These are phyloP conservation scores for Agriopis leucophaearia DNA, from an alignment of 2,888 invertebrate genomes.

Conservation along the genomic window DNA sequence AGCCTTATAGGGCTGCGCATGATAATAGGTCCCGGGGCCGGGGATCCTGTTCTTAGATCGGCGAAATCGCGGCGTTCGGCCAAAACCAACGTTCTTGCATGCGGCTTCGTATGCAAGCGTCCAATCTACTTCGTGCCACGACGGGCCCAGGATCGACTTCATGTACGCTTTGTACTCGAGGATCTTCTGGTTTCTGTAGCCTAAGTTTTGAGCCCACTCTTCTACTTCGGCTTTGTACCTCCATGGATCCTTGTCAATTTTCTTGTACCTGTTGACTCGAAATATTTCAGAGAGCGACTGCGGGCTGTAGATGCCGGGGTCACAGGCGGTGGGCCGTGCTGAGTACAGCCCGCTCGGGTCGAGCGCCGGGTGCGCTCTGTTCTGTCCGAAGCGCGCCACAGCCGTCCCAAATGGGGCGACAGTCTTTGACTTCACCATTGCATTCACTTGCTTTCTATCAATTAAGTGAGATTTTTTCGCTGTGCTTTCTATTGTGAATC, in stretches of 20 bases:
- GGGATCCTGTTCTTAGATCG: conserved; percentile 55
- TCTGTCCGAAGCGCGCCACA: conserved; percentile 64
- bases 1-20: conserved; percentile 62
- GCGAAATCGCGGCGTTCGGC: conserved; percentile 63
- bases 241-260: conserved; percentile 70
- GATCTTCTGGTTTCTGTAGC: conserved; percentile 73
- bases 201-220: conserved; percentile 75
- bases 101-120: conserved; percentile 55
- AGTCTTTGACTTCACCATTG: conserved; percentile 41
- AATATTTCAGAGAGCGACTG: conserved; percentile 58
- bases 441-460: background rate
- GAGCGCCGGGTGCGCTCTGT: conserved; percentile 68
- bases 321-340: conserved; percentile 60
- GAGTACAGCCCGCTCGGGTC: conserved; percentile 68
- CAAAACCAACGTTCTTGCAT: conserved; percentile 72
- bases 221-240: conserved; percentile 72
- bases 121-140: conserved; percentile 65
- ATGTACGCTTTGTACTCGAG: conserved; percentile 63
- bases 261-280: conserved; percentile 57
- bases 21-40: conserved; percentile 75
- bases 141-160: conserved; percentile 67
- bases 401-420: conserved; percentile 57
- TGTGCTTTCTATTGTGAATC: too few species aligned
- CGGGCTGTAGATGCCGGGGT: conserved; percentile 72
- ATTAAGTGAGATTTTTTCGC: too few species aligned